Conservation (phyloP, 92 coral and sea anemone species). For the Paragorgia papillata region DNA sequence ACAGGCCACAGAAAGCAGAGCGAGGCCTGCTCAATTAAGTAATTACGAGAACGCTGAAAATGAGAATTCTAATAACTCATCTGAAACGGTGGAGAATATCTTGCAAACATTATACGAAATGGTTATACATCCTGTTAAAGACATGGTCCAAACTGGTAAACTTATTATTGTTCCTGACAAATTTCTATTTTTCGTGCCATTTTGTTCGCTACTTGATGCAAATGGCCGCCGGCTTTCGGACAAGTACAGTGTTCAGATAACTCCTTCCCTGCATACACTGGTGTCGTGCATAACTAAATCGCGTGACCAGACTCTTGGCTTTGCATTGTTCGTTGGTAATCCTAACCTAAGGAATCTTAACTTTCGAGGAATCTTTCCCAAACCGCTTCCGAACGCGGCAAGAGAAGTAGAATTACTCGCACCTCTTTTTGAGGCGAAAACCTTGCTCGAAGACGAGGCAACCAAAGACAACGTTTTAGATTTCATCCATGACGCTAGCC, state of each 20-base stretch:
- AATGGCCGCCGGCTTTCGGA: slow-evolving; percentile 24
- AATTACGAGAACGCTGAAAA: background rate
- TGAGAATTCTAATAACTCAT: background rate
- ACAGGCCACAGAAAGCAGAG: too few relatives aligned
- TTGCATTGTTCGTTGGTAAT: slow-evolving; percentile 49
- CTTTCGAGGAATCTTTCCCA: slow-evolving; percentile 11
- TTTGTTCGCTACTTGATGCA: slow-evolving; percentile 36
- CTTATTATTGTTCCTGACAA: slow-evolving; percentile 44
- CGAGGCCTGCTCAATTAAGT: background rate
- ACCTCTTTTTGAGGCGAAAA: background rate
- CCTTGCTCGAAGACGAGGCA: too few relatives aligned
- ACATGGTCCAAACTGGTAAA: slow-evolving; percentile 6
- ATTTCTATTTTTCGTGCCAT: slow-evolving; percentile 32
- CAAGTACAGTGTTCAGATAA: slow-evolving; percentile 34
- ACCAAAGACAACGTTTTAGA: too few relatives aligned
- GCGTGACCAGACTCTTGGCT: background rate
- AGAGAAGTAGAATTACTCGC: slow-evolving; percentile 28
- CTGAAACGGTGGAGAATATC: background rate
- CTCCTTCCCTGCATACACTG: slow-evolving; percentile 45
- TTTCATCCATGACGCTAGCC: too few relatives aligned
- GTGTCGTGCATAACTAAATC: background rate
- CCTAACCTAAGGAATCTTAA: slow-evolving; percentile 34
- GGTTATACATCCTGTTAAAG: slow-evolving; percentile 19
- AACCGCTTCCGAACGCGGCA: slow-evolving; percentile 4
- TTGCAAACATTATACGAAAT: background rate